A percentile compares a stretch with the other conserved stretches of the same genome.
Conservation (phyloP, 1,140 invertebrate species). For the Bombus superbus region DNA sequence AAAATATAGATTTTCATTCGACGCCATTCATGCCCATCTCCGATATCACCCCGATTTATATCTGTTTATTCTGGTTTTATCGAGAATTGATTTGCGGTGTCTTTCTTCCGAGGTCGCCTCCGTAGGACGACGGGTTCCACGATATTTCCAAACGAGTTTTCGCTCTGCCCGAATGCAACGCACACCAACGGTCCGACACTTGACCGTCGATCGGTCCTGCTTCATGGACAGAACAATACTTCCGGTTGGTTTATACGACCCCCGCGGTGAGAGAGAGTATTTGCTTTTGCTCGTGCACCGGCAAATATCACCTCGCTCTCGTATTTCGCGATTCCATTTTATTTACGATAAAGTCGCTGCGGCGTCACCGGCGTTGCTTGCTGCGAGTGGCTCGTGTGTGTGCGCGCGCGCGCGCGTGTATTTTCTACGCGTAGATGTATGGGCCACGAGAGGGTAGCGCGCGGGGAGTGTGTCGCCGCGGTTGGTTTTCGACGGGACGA, state of each 20-base stretch:
- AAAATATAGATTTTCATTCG: constrained; percentile 37
- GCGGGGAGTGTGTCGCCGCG: not conserved
- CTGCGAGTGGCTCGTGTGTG: not conserved
- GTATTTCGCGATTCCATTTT: constrained; percentile 74
- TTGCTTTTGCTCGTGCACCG: constrained; percentile 46
- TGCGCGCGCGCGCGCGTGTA: not conserved
- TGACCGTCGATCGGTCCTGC: constrained; percentile 51
- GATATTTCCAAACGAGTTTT: not conserved
- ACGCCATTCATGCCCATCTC: not conserved
- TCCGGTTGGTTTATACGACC: constrained; percentile 55
- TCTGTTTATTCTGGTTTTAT: constrained; percentile 16
- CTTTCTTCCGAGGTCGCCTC: not conserved
- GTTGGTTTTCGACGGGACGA: constrained; percentile 67
- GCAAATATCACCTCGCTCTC: constrained; percentile 63
- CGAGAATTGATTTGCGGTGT: not conserved
- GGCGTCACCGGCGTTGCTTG: not conserved
- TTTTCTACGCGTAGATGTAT: not conserved
- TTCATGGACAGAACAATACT: constrained; percentile 62
- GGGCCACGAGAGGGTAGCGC: not conserved
- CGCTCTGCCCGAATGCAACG: not conserved
- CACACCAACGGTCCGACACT: not conserved
- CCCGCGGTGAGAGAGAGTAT: constrained; percentile 45
- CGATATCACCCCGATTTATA: constrained; percentile 9
- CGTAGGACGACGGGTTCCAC: too few relatives aligned
- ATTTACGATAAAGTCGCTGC: constrained; percentile 75